Percentiles rank a stretch among this genome's conserved stretches.
Conservation (phyloP, 1,140 invertebrate species). For the Rhyacophila brunnea region DNA sequence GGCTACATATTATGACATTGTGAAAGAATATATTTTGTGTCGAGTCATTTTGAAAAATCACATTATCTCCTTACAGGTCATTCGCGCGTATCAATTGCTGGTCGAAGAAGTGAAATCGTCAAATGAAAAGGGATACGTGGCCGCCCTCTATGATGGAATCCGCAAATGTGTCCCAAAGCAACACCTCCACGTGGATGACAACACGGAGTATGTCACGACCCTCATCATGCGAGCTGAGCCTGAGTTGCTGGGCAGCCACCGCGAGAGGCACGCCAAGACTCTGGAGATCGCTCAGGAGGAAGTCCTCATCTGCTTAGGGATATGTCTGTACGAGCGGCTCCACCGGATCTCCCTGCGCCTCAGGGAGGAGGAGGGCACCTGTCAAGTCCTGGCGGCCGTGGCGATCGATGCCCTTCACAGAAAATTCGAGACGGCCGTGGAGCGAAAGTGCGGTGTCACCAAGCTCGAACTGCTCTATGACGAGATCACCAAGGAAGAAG, state of each 20-base stretch:
- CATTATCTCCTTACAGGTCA: constrained; percentile 45
- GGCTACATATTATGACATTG: too few relatives aligned
- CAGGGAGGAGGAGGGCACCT: constrained; percentile 86
- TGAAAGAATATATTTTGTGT: too few relatives aligned
- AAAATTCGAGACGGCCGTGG: constrained; percentile 87
- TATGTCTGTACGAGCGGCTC: constrained; percentile 86
- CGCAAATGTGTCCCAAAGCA: constrained; percentile 80
- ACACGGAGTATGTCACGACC: constrained; percentile 82
- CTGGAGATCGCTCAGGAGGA: constrained; percentile 94
- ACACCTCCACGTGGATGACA: constrained; percentile 83
- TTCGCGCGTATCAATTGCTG: constrained; percentile 82
- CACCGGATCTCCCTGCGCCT: constrained; percentile 82
- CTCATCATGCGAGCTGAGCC: constrained; percentile 87
- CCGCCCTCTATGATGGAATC: constrained; percentile 81
- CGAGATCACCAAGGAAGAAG: constrained; percentile 80
- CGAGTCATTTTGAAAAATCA: too few relatives aligned
- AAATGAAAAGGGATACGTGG: constrained; percentile 86
- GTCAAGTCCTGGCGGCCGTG: constrained; percentile 85
- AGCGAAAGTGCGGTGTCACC: constrained; percentile 83
- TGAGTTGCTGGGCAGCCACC: constrained; percentile 77
- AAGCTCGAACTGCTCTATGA: constrained; percentile 81
- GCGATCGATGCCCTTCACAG: constrained; percentile 82
- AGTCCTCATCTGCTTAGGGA: constrained; percentile 87
- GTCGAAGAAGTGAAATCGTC: constrained; percentile 79
- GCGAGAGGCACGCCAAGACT: constrained; percentile 91